Evolutionary conservation across 1,140 invertebrate genomes (phyloP).

Genomic region (Drosophila ogumai): DNA sequence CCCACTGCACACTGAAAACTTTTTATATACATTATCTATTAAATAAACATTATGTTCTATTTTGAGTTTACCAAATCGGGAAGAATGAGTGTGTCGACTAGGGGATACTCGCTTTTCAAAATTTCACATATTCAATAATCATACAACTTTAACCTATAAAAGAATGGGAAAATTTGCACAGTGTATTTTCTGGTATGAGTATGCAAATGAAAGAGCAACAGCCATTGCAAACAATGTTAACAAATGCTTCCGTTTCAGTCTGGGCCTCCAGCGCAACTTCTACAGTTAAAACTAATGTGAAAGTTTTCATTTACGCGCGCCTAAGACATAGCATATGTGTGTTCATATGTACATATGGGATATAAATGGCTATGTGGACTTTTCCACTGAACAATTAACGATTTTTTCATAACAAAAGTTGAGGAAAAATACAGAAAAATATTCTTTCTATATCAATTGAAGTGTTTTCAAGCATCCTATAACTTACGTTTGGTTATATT

Average conservation of each 20-base stretch:
- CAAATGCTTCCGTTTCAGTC: slow-evolving; percentile 50
- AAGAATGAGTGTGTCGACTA: not conserved
- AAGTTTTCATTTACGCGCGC: slow-evolving; percentile 34
- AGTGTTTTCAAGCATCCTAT: not conserved
- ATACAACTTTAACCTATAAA: not conserved
- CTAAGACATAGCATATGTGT: not conserved
- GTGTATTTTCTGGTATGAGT: slow-evolving; percentile 1
- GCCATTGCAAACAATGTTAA: slow-evolving; percentile 40
- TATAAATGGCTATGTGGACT: not conserved
- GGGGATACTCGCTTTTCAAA: not conserved
- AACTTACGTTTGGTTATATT: too few relatives aligned
- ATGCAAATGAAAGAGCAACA: slow-evolving; percentile 65
- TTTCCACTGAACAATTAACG: not conserved
- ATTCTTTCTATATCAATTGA: not conserved
- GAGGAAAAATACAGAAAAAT: not conserved
- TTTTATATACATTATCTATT: not conserved
- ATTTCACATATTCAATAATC: not conserved
- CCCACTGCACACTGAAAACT: not conserved
- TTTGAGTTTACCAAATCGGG: not conserved
- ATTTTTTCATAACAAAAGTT: not conserved
- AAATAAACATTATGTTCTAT: not conserved
- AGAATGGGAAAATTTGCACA: not conserved
- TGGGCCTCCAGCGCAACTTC: slow-evolving; percentile 31
- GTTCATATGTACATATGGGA: not conserved
- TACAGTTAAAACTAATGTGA: slow-evolving; percentile 49